Evolutionary conservation across 2,888 invertebrate species (phyloP), one percentile per base, ranked within the genome.

Genomic region (Crioceris asparagi): DNA sequence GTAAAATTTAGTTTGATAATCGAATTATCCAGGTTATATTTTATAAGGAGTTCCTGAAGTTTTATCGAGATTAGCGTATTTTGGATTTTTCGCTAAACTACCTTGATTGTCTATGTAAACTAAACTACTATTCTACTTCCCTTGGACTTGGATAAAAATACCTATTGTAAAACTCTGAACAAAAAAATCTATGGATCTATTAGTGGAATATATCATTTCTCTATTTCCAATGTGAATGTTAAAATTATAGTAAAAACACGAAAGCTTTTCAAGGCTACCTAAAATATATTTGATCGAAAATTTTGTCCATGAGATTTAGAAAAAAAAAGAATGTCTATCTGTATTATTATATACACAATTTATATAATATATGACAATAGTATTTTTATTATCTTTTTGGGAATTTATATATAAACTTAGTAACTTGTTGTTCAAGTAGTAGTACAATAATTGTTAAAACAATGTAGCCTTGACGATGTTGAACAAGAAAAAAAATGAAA

Each of bases 311-410:
- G 49, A 52, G 51, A 50, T 48, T 41, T 50, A 47, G 49, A 51
- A 46, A 48, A 46, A 15, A 45, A n/a, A n/a, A n/a, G n/a, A n/a
- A n/a, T n/a, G n/a, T 33, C 17, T 23, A 30, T 42, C 30, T 37
- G 43, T 45, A 47, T 4, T 8, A 27, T 43, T 51, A 48, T 49
- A 52, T 50, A 51, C 46, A 52, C 48, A 45, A 46, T 49, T 50
- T 52, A 49, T 48, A 52, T 49, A 49, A 51, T 51, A 52, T 60
- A 57, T 56, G 63, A 63, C 62, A 62, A 63, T 63, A 63, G 63
- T 56, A 61, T 61, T 62, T 63, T 61, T 61, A 60, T 60, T 52
- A 59, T 55, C 52, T 55, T 57, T 57, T 27, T 44, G 56, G 54
- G 52, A 58, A 52, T 54, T n/a, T n/a, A n/a, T 45, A 54, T 56